phyloP scores from a whole-genome alignment of 2,797 vertebrate genomes.

The Iguana delicatissima region DNA sequence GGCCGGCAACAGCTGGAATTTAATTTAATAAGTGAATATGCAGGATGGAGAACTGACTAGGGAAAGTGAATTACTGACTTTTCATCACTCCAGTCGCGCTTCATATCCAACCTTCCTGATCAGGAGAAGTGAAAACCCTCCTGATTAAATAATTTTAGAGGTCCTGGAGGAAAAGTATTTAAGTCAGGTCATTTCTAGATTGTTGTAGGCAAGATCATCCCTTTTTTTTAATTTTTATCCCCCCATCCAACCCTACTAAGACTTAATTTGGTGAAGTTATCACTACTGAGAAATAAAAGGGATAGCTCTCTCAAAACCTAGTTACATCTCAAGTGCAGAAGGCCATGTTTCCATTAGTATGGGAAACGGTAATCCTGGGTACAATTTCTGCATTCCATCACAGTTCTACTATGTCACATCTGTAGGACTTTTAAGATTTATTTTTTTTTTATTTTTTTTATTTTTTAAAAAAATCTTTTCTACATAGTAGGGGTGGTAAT shows the following conservation, averaged over 20 bases:
- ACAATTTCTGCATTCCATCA: background rate
- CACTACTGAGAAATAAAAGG: conserved; percentile 23
- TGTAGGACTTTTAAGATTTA: background rate
- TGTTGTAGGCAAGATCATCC: conserved; percentile 24
- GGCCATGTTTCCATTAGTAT: background rate
- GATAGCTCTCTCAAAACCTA: background rate
- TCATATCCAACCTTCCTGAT: conserved; percentile 47
- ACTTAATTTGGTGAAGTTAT: conserved; percentile 13
- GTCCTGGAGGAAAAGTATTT: conserved; percentile 54
- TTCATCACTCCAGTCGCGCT: conserved; percentile 52
- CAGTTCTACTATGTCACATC: background rate
- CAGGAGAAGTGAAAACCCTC: conserved; percentile 54
- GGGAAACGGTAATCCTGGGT: background rate
- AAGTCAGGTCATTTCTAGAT: background rate
- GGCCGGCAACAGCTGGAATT: conserved; percentile 63
- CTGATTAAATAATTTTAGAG: conserved; percentile 64
- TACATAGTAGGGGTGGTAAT: too few species aligned
- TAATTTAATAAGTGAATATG: conserved; percentile 71
- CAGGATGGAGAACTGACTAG: conserved; percentile 60
- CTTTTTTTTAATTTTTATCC: conserved; percentile 15
- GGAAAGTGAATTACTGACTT: conserved; percentile 66
- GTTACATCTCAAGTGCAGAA: background rate
- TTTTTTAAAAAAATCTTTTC: background rate
- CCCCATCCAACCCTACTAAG: background rate
- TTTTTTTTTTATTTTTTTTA: background rate